phyloP scores from a whole-genome alignment of 2,888 invertebrate species.

The Agrochola circellaris region DNA sequence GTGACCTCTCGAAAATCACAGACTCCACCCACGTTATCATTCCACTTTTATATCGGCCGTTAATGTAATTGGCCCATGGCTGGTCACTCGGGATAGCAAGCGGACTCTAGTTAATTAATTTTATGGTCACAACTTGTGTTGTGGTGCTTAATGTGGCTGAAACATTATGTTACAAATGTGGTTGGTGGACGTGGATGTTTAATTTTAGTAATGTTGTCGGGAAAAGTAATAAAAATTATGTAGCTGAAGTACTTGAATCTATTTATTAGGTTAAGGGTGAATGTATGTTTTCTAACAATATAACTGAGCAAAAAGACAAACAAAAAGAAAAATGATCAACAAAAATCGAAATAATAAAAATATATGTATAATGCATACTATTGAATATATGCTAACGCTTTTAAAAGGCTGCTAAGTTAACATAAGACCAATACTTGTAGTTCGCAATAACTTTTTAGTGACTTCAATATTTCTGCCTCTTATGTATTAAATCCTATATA shows the following conservation, averaged over 20 bases:
- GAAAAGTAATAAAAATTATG: constrained; percentile 6
- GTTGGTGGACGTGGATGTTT: constrained; percentile 21
- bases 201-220: constrained; percentile 47
- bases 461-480: not conserved
- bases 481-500: not conserved
- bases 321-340: not conserved
- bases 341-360: not conserved
- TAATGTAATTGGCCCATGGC: constrained; percentile 81
- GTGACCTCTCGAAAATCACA: constrained; percentile 83
- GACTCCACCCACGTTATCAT: constrained; percentile 80
- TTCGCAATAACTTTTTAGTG: not conserved
- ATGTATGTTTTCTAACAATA: not conserved
- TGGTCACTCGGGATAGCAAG: constrained; percentile 50
- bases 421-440: not conserved
- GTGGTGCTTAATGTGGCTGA: constrained; percentile 62
- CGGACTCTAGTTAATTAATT: constrained; percentile 66
- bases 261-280: constrained; percentile 4
- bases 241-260: not conserved
- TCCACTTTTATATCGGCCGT: constrained; percentile 79
- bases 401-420: not conserved
- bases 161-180: constrained; percentile 40
- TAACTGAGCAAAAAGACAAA: not conserved
- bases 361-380: not conserved
- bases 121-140: constrained; percentile 56
- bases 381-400: not conserved